Conservation (phyloP, 2,113 vertebrate species). For the Ammodramus savannarum region DNA sequence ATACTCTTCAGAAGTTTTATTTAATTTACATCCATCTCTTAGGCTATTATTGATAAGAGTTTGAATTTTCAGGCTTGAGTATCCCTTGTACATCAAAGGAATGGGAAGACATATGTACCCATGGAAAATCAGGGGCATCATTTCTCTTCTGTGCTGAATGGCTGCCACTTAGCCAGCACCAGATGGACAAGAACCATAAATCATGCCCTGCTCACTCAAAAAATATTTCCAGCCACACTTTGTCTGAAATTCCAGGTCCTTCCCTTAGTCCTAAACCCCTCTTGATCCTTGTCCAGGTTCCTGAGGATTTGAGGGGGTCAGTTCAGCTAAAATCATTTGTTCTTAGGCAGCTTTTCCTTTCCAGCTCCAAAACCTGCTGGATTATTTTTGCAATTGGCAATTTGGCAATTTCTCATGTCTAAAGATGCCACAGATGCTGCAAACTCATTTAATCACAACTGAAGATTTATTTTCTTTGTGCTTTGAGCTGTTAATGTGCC, state of each 20-base stretch:
- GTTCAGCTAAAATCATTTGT: not conserved
- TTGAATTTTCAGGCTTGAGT: slow-evolving; percentile 2
- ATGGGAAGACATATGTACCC: not conserved
- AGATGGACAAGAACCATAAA: slow-evolving; percentile 37
- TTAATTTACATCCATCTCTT: not conserved
- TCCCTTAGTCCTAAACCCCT: not conserved
- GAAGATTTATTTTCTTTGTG: slow-evolving; percentile 20
- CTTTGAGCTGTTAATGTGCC: slow-evolving; percentile 25
- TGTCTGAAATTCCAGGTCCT: not conserved
- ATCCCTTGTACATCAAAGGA: not conserved
- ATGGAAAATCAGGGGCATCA: not conserved
- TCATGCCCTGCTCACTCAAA: not conserved
- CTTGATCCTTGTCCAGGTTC: slow-evolving; percentile 12
- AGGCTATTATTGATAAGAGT: not conserved
- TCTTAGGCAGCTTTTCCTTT: not conserved
- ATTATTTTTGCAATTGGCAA: slow-evolving; percentile 27
- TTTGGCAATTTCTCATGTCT: slow-evolving; percentile 19
- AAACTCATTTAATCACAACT: slow-evolving; percentile 6
- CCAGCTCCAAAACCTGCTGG: not conserved
- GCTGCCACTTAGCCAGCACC: slow-evolving; percentile 5
- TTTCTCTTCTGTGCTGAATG: not conserved
- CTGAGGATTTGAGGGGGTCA: not conserved
- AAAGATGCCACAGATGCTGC: slow-evolving; percentile 43
- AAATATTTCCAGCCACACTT: not conserved
- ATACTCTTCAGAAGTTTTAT: not conserved